Conservation (phyloP, 1,140 invertebrate genomes). For the Calycopis cecrops region DNA sequence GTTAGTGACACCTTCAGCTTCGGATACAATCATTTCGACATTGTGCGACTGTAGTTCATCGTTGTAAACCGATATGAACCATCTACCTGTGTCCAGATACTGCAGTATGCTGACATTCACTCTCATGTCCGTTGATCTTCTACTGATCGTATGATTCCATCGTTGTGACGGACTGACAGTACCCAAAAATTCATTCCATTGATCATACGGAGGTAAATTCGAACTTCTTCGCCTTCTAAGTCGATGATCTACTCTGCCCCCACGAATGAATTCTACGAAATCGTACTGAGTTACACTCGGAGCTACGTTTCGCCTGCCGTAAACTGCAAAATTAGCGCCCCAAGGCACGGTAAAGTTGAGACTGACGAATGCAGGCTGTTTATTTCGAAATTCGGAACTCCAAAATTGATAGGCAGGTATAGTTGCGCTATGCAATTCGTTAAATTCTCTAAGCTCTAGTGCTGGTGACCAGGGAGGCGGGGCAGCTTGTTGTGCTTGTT, state of each 20-base stretch:
- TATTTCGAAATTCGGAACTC: constrained; percentile 92
- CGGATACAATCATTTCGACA: constrained; percentile 86
- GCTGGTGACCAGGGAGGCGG: constrained; percentile 85
- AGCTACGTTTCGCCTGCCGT: constrained; percentile 91
- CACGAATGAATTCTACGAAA: constrained; percentile 93
- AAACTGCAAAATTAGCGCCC: constrained; percentile 95
- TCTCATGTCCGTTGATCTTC: constrained; percentile 79
- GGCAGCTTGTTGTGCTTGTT: constrained; percentile 80
- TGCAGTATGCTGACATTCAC: constrained; percentile 90
- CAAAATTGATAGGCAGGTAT: constrained; percentile 93
- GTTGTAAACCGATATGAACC: constrained; percentile 97
- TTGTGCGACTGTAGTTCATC: constrained; percentile 91
- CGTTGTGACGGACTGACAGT: constrained; percentile 74
- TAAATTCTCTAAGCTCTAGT: constrained; percentile 87
- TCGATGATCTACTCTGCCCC: constrained; percentile 86
- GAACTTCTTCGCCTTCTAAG: constrained; percentile 60
- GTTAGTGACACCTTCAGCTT: constrained; percentile 90
- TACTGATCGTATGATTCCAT: constrained; percentile 77
- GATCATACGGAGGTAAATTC: constrained; percentile 46
- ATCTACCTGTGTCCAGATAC: constrained; percentile 93
- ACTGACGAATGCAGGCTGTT: constrained; percentile 90
- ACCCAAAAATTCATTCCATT: constrained; percentile 55
- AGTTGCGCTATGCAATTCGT: constrained; percentile 85
- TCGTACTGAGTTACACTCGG: constrained; percentile 97
- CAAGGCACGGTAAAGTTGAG: constrained; percentile 93